A percentile compares a stretch with the other conserved stretches of the same genome.
These are phyloP conservation scores for Lepeophtheirus nordmannii DNA, from an alignment of 2,888 invertebrate genomes.

Conservation along the genomic window DNA sequence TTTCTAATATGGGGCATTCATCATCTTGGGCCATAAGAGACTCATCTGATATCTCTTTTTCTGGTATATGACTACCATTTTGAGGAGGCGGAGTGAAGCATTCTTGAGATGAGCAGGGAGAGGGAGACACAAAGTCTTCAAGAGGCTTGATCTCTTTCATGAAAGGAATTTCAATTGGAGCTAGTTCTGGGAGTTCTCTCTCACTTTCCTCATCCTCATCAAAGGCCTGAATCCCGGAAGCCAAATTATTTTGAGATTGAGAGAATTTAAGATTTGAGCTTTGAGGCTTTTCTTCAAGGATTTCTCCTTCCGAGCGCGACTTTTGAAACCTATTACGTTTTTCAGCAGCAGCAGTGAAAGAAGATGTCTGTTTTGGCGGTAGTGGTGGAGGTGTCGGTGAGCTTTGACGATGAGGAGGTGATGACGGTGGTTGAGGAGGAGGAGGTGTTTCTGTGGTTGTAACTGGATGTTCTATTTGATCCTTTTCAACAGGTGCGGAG, in stretches of 20 bases:
- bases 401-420: background rate
- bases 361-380: background rate
- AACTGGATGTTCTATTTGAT: background rate
- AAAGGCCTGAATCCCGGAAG: background rate
- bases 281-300: background rate
- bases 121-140: background rate
- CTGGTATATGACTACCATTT: background rate
- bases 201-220: conserved; percentile 16
- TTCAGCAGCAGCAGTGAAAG: background rate
- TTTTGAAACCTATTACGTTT: conserved; percentile 10
- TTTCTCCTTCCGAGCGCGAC: conserved; percentile 8
- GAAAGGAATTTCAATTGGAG: background rate
- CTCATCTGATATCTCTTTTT: background rate
- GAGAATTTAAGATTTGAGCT: no score
- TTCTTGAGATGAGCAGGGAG: background rate
- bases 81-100: background rate
- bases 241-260: background rate
- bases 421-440: background rate
- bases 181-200: conserved; percentile 15
- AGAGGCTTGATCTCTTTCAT: background rate
- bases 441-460: background rate
- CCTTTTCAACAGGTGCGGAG: background rate
- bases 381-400: background rate
- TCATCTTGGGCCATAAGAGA: background rate
- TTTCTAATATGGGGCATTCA: no score